A percentile compares a stretch with the other conserved stretches of the same genome.
Conservation (phyloP, 2,113 vertebrate genomes). For the Festucalex cinctus region DNA sequence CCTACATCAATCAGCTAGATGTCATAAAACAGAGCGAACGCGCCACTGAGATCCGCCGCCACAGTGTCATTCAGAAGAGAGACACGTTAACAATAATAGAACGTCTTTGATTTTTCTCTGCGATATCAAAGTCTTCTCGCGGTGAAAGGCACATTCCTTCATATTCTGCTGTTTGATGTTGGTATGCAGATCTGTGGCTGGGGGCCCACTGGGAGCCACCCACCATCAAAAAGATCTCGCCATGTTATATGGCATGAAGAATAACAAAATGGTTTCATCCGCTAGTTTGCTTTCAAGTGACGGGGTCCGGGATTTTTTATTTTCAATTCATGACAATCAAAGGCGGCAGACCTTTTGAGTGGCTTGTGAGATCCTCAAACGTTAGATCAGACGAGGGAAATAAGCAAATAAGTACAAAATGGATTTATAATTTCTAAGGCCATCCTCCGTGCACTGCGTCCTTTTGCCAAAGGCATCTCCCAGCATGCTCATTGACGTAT, state of each 20-base stretch:
- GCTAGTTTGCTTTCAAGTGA: constrained; percentile 49
- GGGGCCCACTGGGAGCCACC: constrained; percentile 38
- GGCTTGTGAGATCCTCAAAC: constrained; percentile 47
- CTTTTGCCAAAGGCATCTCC: constrained; percentile 55
- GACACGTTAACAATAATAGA: constrained; percentile 42
- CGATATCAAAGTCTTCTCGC: constrained; percentile 11
- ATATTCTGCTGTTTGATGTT: constrained; percentile 39
- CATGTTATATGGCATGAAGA: constrained; percentile 45
- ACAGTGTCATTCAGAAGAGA: constrained; percentile 47
- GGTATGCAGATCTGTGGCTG: constrained; percentile 39
- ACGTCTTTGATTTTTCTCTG: constrained; percentile 16
- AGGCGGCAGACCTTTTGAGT: constrained; percentile 50
- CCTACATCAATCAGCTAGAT: constrained; percentile 58
- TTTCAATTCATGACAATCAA: constrained; percentile 58
- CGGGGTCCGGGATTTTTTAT: constrained; percentile 49
- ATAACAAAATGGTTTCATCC: constrained; percentile 62
- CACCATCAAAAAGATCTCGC: constrained; percentile 46
- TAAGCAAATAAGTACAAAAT: constrained; percentile 29
- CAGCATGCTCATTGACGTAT: constrained; percentile 48
- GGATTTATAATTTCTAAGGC: constrained; percentile 52
- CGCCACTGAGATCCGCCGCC: constrained; percentile 50
- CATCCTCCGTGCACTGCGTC: constrained; percentile 13
- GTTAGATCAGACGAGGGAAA: constrained; percentile 22
- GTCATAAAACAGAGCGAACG: constrained; percentile 62
- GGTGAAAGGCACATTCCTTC: constrained; percentile 18